Conservation (phyloP, 2,113 vertebrate genomes). For the Hiodon alosoides region DNA sequence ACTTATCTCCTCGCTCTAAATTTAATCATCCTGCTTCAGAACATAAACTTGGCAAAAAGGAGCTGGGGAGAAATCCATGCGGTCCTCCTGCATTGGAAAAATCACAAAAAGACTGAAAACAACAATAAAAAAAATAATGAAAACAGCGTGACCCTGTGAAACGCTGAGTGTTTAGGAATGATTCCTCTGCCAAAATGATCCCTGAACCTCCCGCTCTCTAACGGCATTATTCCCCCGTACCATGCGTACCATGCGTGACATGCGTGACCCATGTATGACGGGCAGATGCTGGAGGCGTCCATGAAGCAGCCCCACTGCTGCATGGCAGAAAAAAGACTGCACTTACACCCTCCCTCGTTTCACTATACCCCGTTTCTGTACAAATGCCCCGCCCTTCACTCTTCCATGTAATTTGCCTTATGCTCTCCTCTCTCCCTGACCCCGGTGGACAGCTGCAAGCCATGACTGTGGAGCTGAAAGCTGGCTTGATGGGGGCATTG, state of each 20-base stretch:
- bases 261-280: neutral
- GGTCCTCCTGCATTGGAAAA: neutral
- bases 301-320: too few relatives aligned
- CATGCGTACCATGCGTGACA: neutral
- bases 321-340: neutral
- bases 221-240: neutral
- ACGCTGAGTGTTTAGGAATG: neutral
- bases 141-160: conserved; percentile 21
- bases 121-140: conserved; percentile 5
- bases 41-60: neutral
- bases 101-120: neutral
- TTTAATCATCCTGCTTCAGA: conserved; percentile 40
- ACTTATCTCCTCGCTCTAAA: conserved; percentile 41
- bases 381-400: neutral
- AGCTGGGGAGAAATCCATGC: neutral
- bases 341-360: neutral
- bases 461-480: conserved; percentile 83
- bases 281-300: too few relatives aligned
- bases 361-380: neutral
- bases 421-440: neutral
- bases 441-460: conserved; percentile 70
- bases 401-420: neutral
- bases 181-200: conserved; percentile 17
- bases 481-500: conserved; percentile 77
- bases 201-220: conserved; percentile 17